These are phyloP conservation scores for Callorhinus ursinus DNA, from an alignment of 2,113 vertebrate species.

Conservation along the genomic window DNA sequence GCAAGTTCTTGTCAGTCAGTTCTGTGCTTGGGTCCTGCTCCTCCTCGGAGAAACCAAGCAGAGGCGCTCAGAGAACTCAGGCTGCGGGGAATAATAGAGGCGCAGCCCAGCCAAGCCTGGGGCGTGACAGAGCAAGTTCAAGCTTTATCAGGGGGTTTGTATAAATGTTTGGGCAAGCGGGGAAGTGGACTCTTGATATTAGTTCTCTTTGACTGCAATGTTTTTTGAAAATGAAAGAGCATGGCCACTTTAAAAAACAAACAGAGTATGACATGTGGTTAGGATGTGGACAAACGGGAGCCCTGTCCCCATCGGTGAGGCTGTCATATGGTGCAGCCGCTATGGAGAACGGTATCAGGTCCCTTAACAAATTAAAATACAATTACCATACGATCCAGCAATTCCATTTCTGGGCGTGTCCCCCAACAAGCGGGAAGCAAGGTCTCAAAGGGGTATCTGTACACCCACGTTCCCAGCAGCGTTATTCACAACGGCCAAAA, in stretches of 20 bases:
- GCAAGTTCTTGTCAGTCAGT: slow-evolving; percentile 77
- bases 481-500: neutral
- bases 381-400: too few relatives aligned
- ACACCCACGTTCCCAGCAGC: neutral
- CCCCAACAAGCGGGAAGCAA: neutral
- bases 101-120: neutral
- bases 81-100: rapidly evolving
- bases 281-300: neutral
- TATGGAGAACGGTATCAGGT: neutral
- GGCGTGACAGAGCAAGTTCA: neutral
- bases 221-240: slow-evolving; percentile 2
- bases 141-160: neutral
- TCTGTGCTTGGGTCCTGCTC: slow-evolving; percentile 61
- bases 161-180: neutral
- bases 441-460: neutral
- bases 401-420: neutral
- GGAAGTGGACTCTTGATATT: neutral
- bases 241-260: neutral
- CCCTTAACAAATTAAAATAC: neutral
- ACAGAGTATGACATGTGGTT: neutral
- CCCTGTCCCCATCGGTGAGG: too few relatives aligned
- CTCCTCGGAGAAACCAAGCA: slow-evolving; percentile 71
- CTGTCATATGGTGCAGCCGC: neutral
- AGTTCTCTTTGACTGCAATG: neutral
- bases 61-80: neutral